Percentiles rank a stretch among this genome's conserved stretches.
phyloP scores from a whole-genome alignment of 2,113 vertebrate species.

The Bothrops jararaca region DNA sequence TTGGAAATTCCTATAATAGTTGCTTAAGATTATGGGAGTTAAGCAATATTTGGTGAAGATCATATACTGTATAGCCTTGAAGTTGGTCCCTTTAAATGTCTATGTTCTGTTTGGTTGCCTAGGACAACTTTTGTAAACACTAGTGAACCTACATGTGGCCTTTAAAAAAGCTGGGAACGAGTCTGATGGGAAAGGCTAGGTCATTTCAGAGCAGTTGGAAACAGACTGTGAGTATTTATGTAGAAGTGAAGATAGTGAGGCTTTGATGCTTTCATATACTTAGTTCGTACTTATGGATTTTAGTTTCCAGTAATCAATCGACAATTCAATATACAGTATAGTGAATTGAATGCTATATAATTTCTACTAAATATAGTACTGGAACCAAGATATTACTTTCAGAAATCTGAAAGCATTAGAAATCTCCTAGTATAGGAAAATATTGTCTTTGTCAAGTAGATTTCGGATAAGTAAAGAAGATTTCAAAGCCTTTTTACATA shows the following conservation, averaged over 20 bases:
- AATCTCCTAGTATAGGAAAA: constrained; percentile 9
- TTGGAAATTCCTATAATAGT: background rate
- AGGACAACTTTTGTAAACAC: constrained; percentile 42
- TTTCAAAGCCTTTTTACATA: constrained; percentile 8
- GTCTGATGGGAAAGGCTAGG: constrained; percentile 20
- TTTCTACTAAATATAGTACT: constrained; percentile 8
- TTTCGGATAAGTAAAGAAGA: background rate
- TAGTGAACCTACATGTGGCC: constrained; percentile 17
- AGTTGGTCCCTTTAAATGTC: constrained; percentile 33
- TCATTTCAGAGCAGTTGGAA: constrained; percentile 17
- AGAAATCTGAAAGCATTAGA: constrained; percentile 8
- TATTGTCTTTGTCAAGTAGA: background rate
- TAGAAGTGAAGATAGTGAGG: background rate
- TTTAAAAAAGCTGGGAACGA: constrained; percentile 35
- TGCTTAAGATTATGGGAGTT: background rate
- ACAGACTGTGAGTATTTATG: background rate
- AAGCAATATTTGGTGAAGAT: background rate
- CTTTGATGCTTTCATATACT: constrained; percentile 21
- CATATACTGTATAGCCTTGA: constrained; percentile 3
- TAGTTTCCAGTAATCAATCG: background rate
- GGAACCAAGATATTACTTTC: constrained; percentile 19
- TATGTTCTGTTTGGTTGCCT: constrained; percentile 47
- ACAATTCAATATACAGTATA: background rate
- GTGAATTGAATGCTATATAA: background rate
- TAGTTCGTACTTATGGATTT: background rate